Conservation (phyloP, 2,797 vertebrate species). For the Rhinophrynus dorsalis region DNA sequence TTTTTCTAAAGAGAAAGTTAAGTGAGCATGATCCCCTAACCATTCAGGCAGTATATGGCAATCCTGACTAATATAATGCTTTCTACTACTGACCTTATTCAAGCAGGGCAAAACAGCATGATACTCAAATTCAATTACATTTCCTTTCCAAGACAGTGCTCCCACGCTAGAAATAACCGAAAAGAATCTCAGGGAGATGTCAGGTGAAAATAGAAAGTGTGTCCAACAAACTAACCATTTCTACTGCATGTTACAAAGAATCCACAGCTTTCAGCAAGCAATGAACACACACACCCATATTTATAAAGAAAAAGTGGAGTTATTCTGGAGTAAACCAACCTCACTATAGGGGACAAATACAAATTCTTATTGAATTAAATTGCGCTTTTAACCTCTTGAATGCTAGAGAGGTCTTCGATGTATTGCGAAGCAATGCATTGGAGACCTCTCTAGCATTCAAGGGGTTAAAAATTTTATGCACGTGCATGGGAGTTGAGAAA, state of each 20-base stretch:
- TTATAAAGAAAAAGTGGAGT: too few relatives aligned
- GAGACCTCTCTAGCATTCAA: too few relatives aligned
- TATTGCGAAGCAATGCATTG: too few relatives aligned
- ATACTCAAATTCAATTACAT: conserved; percentile 12
- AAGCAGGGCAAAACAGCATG: conserved; percentile 18
- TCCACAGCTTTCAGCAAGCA: too few relatives aligned
- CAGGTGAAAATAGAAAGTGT: conserved; percentile 1
- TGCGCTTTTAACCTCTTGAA: too few relatives aligned
- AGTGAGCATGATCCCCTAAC: conserved; percentile 9
- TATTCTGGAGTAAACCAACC: too few relatives aligned
- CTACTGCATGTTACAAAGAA: not conserved
- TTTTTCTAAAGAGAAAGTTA: conserved; percentile 10
- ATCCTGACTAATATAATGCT: conserved; percentile 13
- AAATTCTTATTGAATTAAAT: too few relatives aligned
- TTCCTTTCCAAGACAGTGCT: conserved; percentile 10
- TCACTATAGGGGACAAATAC: too few relatives aligned
- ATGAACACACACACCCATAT: too few relatives aligned
- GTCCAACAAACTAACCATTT: not conserved
- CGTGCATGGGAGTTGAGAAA: too few relatives aligned
- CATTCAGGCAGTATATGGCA: conserved; percentile 17
- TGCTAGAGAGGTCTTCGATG: too few relatives aligned
- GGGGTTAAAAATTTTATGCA: too few relatives aligned
- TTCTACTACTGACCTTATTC: conserved; percentile 3
- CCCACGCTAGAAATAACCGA: not conserved
- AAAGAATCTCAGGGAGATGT: not conserved